A percentile compares a stretch with the other conserved stretches of the same genome.
Evolutionary conservation across 1,140 invertebrate genomes (phyloP).

Genomic region (Drosophila guanche): DNA sequence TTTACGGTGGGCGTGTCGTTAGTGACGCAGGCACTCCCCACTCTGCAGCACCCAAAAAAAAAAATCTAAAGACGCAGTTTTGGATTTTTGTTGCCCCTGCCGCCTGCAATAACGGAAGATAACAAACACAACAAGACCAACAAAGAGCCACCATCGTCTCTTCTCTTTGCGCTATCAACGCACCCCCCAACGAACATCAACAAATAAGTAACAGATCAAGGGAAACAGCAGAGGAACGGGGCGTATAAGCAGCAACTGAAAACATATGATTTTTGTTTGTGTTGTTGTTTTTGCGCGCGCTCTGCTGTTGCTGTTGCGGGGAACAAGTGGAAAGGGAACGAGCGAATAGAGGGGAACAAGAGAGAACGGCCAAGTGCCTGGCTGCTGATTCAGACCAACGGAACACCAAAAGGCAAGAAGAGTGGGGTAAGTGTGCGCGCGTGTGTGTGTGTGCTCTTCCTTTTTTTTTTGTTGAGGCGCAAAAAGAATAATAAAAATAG

Average conservation of each 20-base stretch:
- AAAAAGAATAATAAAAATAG: conserved; percentile 24
- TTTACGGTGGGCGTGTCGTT: conserved; percentile 45
- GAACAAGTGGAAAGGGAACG: conserved; percentile 21
- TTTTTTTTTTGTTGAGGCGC: conserved; percentile 51
- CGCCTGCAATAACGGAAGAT: conserved; percentile 51
- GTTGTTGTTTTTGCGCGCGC: conserved; percentile 66
- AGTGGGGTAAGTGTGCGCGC: conserved; percentile 30
- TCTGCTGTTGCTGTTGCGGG: conserved; percentile 19
- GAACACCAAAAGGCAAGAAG: conserved; percentile 42
- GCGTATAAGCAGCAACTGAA: conserved; percentile 63
- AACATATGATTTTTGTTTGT: conserved; percentile 82
- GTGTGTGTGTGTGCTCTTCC: conserved; percentile 16
- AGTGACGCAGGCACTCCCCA: too few species aligned
- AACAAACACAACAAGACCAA: conserved; percentile 52
- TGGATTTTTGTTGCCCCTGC: conserved; percentile 63
- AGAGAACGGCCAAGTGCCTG: conserved; percentile 15
- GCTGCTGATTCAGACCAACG: conserved; percentile 47
- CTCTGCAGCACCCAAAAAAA: conserved; percentile 28
- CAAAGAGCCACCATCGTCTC: conserved; percentile 14
- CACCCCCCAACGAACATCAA: conserved; percentile 19
- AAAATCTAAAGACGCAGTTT: conserved; percentile 61
- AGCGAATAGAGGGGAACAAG: conserved; percentile 38
- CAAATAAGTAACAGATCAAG: conserved; percentile 23
- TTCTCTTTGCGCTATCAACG: too few species aligned
- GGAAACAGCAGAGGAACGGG: conserved; percentile 2